Conservation (phyloP, 2,888 invertebrate species). For the Platypus cylindrus region DNA sequence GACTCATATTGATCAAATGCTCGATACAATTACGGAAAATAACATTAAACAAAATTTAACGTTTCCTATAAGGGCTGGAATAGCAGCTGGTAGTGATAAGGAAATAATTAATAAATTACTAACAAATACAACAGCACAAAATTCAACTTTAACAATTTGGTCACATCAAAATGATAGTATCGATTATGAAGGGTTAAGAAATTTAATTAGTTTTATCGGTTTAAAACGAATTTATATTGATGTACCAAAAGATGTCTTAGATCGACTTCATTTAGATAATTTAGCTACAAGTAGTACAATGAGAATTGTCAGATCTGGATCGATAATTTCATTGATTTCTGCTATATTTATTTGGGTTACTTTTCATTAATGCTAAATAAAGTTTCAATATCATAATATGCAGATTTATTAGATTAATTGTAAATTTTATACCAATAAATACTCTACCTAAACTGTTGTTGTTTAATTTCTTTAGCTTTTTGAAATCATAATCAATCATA, state of each 20-base stretch:
- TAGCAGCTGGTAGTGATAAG: conserved; percentile 53
- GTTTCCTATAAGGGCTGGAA: conserved; percentile 62
- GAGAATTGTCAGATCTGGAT: no score
- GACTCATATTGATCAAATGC: conserved; percentile 56
- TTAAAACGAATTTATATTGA: conserved; percentile 61
- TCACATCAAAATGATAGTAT: conserved; percentile 53
- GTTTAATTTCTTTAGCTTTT: no score
- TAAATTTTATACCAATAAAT: no score
- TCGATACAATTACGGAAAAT: conserved; percentile 41
- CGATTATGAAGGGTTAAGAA: conserved; percentile 48
- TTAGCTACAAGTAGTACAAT: no score
- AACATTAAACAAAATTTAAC: conserved; percentile 57
- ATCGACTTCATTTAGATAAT: conserved; percentile 37
- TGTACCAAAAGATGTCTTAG: conserved; percentile 51
- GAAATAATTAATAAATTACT: conserved; percentile 34
- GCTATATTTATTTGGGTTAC: no score
- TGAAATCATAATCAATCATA: no score
- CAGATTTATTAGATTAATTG: no score
- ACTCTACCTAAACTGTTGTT: no score
- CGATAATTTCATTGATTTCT: no score
- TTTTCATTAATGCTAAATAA: no score
- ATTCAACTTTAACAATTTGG: conserved; percentile 61
- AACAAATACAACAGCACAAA: conserved; percentile 40
- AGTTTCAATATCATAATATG: no score
- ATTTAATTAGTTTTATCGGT: conserved; percentile 54